Conservation (phyloP, 2,797 vertebrate genomes). For the Cryptoprocta ferox region DNA sequence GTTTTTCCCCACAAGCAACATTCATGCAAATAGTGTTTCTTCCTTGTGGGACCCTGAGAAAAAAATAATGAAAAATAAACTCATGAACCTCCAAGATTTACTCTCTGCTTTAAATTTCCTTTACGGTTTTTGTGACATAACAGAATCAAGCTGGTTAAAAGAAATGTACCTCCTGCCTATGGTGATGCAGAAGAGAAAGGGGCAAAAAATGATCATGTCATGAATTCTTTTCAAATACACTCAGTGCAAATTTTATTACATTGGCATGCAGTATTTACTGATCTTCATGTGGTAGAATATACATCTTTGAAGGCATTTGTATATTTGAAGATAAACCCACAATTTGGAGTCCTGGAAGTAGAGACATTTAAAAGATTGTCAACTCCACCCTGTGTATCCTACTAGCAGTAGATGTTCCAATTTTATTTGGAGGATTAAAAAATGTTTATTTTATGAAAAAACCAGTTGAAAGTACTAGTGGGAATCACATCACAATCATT, state of each 20-base stretch:
- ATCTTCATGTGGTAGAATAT: background rate
- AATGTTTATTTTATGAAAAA: background rate
- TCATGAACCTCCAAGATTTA: background rate
- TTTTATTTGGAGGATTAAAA: background rate
- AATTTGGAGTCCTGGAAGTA: background rate
- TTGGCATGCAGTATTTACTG: rapidly evolving
- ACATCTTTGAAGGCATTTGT: background rate
- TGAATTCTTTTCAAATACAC: background rate
- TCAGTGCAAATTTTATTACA: too few relatives aligned
- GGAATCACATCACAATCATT: background rate
- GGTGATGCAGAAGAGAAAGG: background rate
- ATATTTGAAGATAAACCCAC: background rate
- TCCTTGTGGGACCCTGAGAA: background rate
- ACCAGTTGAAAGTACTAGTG: background rate
- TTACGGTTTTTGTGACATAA: background rate
- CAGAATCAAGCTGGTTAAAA: background rate
- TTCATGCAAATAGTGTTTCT: background rate
- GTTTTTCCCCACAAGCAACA: background rate
- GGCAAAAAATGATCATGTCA: background rate
- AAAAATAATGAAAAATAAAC: background rate
- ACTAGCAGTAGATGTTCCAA: background rate
- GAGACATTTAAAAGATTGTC: background rate
- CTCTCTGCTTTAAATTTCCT: background rate
- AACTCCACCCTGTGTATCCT: background rate
- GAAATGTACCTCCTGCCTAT: background rate